A percentile compares a stretch with the other conserved stretches of the same genome.
phyloP scores from a whole-genome alignment of 2,797 vertebrate genomes.

The Brachymystax lenok region DNA sequence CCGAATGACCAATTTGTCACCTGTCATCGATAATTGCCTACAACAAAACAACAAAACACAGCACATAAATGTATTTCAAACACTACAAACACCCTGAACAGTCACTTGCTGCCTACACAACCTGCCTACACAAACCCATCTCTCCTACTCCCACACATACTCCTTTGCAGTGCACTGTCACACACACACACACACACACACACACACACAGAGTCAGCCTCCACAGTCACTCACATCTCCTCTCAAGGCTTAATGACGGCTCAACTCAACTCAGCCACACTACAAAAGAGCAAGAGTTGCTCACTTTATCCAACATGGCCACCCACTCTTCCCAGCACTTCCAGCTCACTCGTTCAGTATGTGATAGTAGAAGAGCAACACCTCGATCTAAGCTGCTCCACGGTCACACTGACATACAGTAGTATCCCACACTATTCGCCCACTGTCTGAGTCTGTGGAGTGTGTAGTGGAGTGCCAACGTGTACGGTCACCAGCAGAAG shows the following conservation, averaged over 20 bases:
- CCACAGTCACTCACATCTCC: conserved; percentile 3
- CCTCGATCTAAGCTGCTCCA: not conserved
- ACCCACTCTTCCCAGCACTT: conserved; percentile 12
- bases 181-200: conserved; percentile 43
- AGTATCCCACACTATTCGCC: conserved; percentile 14
- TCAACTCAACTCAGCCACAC: conserved; percentile 10
- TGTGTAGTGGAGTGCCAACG: conserved; percentile 21
- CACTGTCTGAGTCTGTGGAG: conserved; percentile 26
- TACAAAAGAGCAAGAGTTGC: conserved; percentile 18
- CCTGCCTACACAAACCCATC: conserved; percentile 26
- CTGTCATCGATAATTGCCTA: not conserved
- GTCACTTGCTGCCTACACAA: conserved; percentile 18
- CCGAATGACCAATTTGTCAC: not conserved
- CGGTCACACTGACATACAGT: conserved; percentile 24
- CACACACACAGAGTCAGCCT: conserved; percentile 32
- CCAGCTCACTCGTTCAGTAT: not conserved
- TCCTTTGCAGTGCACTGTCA: conserved; percentile 10
- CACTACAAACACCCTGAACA: not conserved
- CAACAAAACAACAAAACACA: not conserved
- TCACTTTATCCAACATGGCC: conserved; percentile 17
- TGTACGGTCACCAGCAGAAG: conserved; percentile 24
- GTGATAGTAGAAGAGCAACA: not conserved
- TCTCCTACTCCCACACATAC: conserved; percentile 4
- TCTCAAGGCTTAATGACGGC: not conserved
- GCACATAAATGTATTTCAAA: not conserved